Evolutionary conservation across 2,113 vertebrate genomes (phyloP).

Genomic region (Sebastes fasciatus): DNA sequence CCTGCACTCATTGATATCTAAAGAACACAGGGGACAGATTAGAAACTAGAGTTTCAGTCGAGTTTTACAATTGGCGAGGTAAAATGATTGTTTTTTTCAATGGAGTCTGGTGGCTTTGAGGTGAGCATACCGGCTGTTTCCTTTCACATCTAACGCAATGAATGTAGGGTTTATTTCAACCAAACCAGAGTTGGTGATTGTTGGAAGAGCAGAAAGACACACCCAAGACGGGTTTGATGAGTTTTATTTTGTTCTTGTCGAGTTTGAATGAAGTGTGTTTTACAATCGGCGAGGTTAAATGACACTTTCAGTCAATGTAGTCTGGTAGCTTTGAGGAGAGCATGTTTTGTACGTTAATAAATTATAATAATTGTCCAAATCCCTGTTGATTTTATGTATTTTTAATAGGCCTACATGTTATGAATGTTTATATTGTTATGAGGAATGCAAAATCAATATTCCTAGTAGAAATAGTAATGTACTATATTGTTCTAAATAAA

Average conservation of each 20-base stretch:
- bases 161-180: too few relatives aligned
- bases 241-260: too few relatives aligned
- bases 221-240: too few relatives aligned
- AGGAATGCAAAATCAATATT: too few relatives aligned
- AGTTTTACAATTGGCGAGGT: not conserved
- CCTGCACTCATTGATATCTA: slow-evolving; percentile 94
- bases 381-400: not conserved
- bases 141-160: too few relatives aligned
- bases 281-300: not conserved
- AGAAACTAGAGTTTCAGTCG: not conserved
- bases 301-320: not conserved
- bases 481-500: not conserved
- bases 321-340: not conserved
- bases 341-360: not conserved
- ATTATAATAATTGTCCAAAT: not conserved
- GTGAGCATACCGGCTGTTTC: not conserved
- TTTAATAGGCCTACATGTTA: too few relatives aligned
- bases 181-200: too few relatives aligned
- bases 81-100: not conserved
- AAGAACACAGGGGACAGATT: not conserved
- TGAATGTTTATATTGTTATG: too few relatives aligned
- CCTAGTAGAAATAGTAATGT: not conserved
- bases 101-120: not conserved
- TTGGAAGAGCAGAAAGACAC: too few relatives aligned
- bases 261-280: not conserved